phyloP scores from a whole-genome alignment of 2,888 invertebrate species.

The Lithophane semibrunnea region DNA sequence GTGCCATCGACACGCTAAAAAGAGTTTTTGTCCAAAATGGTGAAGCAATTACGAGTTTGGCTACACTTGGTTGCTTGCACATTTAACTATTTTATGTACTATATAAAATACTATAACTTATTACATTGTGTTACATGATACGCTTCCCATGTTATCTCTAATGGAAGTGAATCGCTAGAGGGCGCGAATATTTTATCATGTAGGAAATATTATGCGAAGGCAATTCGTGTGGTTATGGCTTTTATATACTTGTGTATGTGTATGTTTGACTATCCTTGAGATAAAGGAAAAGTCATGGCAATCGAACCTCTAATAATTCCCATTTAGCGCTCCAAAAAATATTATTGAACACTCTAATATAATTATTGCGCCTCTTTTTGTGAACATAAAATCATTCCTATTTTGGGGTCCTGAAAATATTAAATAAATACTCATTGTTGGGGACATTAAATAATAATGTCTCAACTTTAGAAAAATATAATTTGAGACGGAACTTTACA shows the following conservation, averaged over 20 bases:
- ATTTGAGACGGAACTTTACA: no score
- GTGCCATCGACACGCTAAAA: no score
- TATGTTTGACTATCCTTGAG: background rate
- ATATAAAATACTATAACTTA: conserved; percentile 11
- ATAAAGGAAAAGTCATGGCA: background rate
- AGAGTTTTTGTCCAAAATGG: no score
- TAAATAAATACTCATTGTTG: no score
- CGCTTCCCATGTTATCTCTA: conserved; percentile 27
- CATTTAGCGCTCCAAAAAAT: background rate
- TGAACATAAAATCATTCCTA: background rate
- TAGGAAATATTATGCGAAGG: conserved; percentile 28
- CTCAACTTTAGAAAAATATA: no score
- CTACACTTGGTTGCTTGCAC: background rate
- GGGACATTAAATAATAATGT: no score
- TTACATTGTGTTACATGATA: conserved; percentile 7
- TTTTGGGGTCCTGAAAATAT: background rate
- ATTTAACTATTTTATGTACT: background rate
- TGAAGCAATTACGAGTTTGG: background rate
- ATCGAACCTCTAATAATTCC: background rate
- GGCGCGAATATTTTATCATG: conserved; percentile 25
- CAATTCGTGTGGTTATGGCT: background rate
- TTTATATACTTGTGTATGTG: background rate
- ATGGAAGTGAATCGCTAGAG: conserved; percentile 38
- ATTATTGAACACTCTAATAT: background rate
- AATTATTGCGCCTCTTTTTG: background rate